These are phyloP conservation scores for Micropoecilia bifurca DNA, from an alignment of 2,797 vertebrate genomes.

Conservation along the genomic window DNA sequence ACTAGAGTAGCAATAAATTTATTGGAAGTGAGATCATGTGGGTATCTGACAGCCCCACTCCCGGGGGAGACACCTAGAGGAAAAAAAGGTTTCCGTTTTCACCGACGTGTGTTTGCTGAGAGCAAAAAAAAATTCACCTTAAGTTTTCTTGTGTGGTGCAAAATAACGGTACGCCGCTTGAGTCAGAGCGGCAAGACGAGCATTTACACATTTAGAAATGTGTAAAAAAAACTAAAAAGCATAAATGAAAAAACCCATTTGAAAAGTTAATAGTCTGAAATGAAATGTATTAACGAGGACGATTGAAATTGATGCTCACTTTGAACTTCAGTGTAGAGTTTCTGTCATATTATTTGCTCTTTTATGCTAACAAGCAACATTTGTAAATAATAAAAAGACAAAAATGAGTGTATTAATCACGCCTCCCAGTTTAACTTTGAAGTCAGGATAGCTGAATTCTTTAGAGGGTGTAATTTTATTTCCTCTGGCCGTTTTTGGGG, in stretches of 20 bases:
- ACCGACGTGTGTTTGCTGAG: neutral
- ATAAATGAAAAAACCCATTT: neutral
- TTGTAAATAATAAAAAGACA: neutral
- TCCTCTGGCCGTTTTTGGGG: neutral
- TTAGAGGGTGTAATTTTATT: neutral
- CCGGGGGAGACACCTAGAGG: neutral
- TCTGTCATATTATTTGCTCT: neutral
- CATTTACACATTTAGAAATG: neutral
- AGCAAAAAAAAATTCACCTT: neutral
- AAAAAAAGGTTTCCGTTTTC: slow-evolving; percentile 1
- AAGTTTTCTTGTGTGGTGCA: neutral
- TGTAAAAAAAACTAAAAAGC: no score
- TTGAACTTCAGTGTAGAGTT: neutral
- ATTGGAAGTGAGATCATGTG: slow-evolving; percentile 12
- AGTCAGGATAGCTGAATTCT: neutral
- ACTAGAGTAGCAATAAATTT: slow-evolving; percentile 52
- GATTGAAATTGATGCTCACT: neutral
- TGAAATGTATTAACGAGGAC: no score
- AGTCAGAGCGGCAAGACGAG: neutral
- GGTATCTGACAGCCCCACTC: neutral
- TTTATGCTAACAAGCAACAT: neutral
- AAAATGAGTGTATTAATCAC: neutral
- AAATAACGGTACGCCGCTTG: neutral
- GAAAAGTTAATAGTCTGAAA: neutral
- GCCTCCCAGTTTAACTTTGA: neutral